Evolutionary conservation across 2,888 invertebrate species (phyloP).

Genomic region (Drosophila flavopinicola): DNA sequence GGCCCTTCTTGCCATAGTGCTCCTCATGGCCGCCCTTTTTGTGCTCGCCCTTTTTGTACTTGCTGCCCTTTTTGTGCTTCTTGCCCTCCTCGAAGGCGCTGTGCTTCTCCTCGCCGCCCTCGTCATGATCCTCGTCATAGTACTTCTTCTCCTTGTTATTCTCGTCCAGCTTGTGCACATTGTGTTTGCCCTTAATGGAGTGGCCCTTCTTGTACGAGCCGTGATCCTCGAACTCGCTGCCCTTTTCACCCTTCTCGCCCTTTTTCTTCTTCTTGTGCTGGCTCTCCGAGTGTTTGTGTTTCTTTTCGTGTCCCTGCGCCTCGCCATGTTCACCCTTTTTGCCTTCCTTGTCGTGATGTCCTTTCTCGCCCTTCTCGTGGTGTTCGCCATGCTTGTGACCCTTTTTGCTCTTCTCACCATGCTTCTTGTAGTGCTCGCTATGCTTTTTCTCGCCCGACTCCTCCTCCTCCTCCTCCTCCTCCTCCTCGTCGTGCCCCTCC

Average conservation of each 20-base stretch:
- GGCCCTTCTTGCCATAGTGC: slow-evolving; percentile 92
- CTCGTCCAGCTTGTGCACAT: slow-evolving; percentile 93
- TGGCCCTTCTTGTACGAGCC: slow-evolving; percentile 93
- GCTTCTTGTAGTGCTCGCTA: slow-evolving; percentile 87
- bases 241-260: slow-evolving; percentile 86
- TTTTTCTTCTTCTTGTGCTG: slow-evolving; percentile 85
- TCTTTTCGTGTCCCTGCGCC: slow-evolving; percentile 85
- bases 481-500: slow-evolving; percentile 62
- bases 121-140: slow-evolving; percentile 93
- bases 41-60: slow-evolving; percentile 92
- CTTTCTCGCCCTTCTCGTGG: slow-evolving; percentile 88
- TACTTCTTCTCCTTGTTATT: slow-evolving; percentile 94
- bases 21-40: slow-evolving; percentile 91
- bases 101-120: slow-evolving; percentile 92
- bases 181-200: slow-evolving; percentile 93
- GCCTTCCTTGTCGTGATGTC: slow-evolving; percentile 89
- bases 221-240: slow-evolving; percentile 84
- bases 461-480: slow-evolving; percentile 84
- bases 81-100: slow-evolving; percentile 92
- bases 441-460: slow-evolving; percentile 89
- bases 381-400: slow-evolving; percentile 89
- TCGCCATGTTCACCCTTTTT: slow-evolving; percentile 85
- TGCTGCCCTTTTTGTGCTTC: slow-evolving; percentile 92
- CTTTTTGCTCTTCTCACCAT: slow-evolving; percentile 90
- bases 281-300: slow-evolving; percentile 85